Conservation (phyloP, 2,888 invertebrate genomes). For the Anoplius nigerrimus region DNA sequence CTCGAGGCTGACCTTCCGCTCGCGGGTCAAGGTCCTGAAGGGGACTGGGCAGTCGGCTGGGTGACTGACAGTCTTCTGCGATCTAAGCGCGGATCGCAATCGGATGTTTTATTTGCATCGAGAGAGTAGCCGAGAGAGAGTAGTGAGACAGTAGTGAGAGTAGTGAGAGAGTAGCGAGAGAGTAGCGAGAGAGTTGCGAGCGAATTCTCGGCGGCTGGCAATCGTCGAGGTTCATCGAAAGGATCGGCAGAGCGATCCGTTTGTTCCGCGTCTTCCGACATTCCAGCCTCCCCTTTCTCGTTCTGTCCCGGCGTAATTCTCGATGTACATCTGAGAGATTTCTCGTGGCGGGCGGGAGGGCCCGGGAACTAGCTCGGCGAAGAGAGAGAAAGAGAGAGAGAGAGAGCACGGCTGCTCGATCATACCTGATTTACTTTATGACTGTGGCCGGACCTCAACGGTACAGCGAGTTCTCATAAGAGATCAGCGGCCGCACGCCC, state of each 20-base stretch:
- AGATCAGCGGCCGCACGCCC: conserved; percentile 34
- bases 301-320: not conserved
- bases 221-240: conserved; percentile 29
- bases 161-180: too few species aligned
- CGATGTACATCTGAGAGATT: not conserved
- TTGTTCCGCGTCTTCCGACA: not conserved
- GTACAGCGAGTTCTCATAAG: conserved; percentile 36
- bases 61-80: too few species aligned
- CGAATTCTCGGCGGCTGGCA: conserved; percentile 24
- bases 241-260: conserved; percentile 5
- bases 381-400: too few species aligned
- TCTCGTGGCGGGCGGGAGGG: conserved; percentile 24
- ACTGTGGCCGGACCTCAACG: conserved; percentile 39
- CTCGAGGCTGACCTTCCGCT: too few species aligned
- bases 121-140: too few species aligned
- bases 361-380: conserved; percentile 41
- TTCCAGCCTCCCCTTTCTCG: conserved; percentile 12
- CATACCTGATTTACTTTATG: conserved; percentile 56
- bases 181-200: too few species aligned
- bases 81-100: too few species aligned
- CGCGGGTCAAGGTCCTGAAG: too few species aligned
- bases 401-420: conserved; percentile 41
- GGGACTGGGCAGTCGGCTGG: too few species aligned
- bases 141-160: too few species aligned
- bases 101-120: too few species aligned